These are phyloP conservation scores for Pangasius mekongensis DNA, from an alignment of 2,797 vertebrate species.

Conservation along the genomic window DNA sequence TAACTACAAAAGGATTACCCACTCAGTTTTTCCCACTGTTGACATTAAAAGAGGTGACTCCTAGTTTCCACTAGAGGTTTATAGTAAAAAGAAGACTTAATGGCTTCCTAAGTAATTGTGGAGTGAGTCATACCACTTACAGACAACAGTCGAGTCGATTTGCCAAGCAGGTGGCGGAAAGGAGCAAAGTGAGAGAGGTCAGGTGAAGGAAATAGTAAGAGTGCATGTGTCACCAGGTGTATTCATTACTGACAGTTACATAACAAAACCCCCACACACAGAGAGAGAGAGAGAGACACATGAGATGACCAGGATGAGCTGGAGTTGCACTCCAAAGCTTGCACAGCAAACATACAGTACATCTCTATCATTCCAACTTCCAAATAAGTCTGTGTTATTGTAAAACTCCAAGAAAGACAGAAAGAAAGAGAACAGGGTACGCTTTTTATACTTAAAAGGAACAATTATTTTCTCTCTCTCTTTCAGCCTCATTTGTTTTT, in stretches of 20 bases:
- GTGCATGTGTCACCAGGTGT: constrained; percentile 66
- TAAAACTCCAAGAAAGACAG: not conserved
- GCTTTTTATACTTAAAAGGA: not conserved
- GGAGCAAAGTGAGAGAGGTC: constrained; percentile 28
- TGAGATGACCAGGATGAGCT: constrained; percentile 38
- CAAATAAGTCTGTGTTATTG: not conserved
- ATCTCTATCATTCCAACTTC: constrained; percentile 1
- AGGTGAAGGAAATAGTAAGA: constrained; percentile 60
- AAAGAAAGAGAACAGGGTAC: not conserved
- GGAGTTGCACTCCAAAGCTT: not conserved
- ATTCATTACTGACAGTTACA: constrained; percentile 64
- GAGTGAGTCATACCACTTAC: constrained; percentile 14
- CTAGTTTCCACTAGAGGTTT: constrained; percentile 35
- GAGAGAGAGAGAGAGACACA: constrained; percentile 47
- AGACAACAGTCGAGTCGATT: constrained; percentile 8
- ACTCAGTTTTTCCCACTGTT: constrained; percentile 31
- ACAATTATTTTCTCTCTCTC: not conserved
- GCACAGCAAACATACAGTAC: not conserved
- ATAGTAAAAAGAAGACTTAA: constrained; percentile 32
- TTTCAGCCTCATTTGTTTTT: not conserved
- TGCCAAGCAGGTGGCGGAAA: constrained; percentile 26
- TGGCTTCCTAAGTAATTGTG: constrained; percentile 40
- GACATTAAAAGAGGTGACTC: constrained; percentile 38
- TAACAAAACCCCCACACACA: constrained; percentile 54
- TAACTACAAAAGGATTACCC: constrained; percentile 20